Conservation (phyloP, 2,113 vertebrate genomes). For the Microcebus jonahi region DNA sequence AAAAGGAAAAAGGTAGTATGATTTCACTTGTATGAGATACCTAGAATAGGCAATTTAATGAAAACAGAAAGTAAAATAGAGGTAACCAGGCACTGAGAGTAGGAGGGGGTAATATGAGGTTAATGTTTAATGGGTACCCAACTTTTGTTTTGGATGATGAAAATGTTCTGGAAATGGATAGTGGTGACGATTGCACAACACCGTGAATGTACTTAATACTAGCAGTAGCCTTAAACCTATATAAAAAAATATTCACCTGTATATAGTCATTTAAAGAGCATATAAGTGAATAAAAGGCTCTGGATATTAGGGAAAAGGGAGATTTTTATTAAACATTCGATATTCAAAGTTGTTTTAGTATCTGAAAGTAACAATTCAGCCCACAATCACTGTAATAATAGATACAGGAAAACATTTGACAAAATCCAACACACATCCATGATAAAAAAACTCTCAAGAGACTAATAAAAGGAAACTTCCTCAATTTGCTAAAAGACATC, state of each 20-base stretch:
- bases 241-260: neutral
- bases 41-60: neutral
- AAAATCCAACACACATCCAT: neutral
- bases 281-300: neutral
- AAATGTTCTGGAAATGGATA: neutral
- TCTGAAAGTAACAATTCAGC: neutral
- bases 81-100: fast-evolving
- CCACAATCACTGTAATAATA: neutral
- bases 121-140: neutral
- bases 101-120: neutral
- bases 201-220: neutral
- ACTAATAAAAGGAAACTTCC: neutral
- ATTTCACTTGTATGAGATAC: neutral
- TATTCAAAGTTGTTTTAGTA: neutral
- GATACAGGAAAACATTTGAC: neutral
- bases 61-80: neutral
- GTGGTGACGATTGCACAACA: neutral
- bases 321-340: neutral
- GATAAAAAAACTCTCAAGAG: neutral
- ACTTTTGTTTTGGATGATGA: neutral
- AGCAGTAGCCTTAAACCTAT: neutral
- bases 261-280: neutral
- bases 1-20: neutral
- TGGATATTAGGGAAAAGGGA: neutral
- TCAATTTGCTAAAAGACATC: neutral